Conservation (phyloP, 2,113 vertebrate genomes). For the Eulacestoma nigropectus region DNA sequence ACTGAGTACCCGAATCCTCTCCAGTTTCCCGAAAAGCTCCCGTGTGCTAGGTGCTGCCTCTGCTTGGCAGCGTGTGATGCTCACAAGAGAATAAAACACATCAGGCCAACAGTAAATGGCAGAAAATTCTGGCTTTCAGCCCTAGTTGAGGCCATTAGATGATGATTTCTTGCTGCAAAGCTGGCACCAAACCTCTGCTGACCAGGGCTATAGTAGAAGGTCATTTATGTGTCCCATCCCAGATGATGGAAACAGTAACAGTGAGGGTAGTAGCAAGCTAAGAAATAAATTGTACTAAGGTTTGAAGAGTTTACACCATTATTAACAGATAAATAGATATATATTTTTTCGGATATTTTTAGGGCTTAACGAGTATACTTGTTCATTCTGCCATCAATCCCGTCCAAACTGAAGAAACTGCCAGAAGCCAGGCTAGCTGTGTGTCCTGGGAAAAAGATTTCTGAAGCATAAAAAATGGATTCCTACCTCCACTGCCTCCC, state of each 20-base stretch:
- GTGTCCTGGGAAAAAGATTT: neutral
- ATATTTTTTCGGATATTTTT: neutral
- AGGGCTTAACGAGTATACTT: neutral
- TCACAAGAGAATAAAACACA: neutral
- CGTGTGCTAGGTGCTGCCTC: neutral
- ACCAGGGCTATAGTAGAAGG: neutral
- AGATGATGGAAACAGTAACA: neutral
- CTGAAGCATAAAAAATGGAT: neutral
- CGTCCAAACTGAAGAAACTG: neutral
- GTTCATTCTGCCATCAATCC: neutral
- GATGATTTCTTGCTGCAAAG: conserved; percentile 7
- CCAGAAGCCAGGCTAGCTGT: neutral
- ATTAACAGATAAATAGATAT: neutral
- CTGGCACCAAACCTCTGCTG: neutral
- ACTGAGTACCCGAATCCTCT: neutral
- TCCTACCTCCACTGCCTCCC: neutral
- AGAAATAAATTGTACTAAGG: neutral
- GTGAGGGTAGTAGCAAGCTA: neutral
- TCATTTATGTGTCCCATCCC: neutral
- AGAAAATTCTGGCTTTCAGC: neutral
- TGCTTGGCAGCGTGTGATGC: neutral
- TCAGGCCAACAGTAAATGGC: neutral
- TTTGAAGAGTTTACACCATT: neutral
- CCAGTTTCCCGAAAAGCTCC: neutral
- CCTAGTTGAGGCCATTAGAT: neutral